phyloP scores from a whole-genome alignment of 1,140 invertebrate genomes.

The Drosophila pseudoananassae region DNA sequence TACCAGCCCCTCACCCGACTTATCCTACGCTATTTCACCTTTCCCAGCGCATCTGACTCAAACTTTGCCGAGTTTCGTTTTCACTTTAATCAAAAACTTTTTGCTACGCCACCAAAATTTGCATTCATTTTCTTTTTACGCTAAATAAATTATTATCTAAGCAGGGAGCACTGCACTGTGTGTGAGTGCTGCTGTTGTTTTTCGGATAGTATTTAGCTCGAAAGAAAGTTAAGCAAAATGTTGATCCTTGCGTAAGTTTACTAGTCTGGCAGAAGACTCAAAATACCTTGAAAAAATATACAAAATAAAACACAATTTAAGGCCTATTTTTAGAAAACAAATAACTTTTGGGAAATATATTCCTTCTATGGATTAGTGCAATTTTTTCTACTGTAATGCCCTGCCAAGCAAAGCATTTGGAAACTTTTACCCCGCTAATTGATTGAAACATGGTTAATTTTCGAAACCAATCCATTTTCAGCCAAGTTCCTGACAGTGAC shows the following conservation, averaged over 20 bases:
- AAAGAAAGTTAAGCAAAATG: conserved; percentile 55
- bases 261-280: conserved; percentile 17
- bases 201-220: conserved; percentile 27
- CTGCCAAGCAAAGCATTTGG: not conserved
- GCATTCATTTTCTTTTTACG: conserved; percentile 82
- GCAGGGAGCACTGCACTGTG: conserved; percentile 32
- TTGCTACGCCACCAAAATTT: conserved; percentile 69
- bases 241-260: conserved; percentile 39
- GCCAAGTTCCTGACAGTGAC: conserved; percentile 28
- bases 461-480: conserved; percentile 15
- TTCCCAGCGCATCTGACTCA: conserved; percentile 9
- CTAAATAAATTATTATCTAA: conserved; percentile 83
- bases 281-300: conserved; percentile 1
- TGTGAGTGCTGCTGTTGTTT: conserved; percentile 10
- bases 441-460: conserved; percentile 41
- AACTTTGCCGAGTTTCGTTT: conserved; percentile 75
- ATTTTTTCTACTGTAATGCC: not conserved
- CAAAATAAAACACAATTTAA: not conserved
- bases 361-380: not conserved
- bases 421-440: conserved; percentile 19
- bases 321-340: not conserved
- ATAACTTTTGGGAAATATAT: not conserved
- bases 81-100: conserved; percentile 82
- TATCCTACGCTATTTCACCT: not conserved
- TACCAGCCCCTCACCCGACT: not conserved